phyloP scores from a whole-genome alignment of 2,888 invertebrate genomes.

The Andrena flavipes region DNA sequence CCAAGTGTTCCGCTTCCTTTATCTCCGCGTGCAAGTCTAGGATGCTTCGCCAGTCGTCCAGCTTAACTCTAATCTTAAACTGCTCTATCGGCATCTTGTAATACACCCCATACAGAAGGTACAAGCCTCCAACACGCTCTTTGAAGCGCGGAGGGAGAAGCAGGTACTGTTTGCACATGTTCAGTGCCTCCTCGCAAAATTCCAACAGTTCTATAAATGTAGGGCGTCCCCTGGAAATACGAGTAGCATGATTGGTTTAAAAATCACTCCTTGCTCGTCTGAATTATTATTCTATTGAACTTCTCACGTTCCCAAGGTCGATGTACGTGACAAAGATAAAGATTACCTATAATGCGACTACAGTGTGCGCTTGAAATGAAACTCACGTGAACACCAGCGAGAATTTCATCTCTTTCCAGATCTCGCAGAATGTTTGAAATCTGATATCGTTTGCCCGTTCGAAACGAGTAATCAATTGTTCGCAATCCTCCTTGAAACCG shows the following conservation, averaged over 20 bases:
- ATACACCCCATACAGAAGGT: conserved; percentile 80
- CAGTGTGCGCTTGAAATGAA: not conserved
- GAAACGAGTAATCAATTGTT: conserved; percentile 74
- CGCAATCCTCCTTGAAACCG: conserved; percentile 74
- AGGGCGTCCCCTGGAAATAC: conserved; percentile 71
- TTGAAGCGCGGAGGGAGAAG: conserved; percentile 72
- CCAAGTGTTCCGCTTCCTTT: conserved; percentile 77
- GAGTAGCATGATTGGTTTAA: conserved; percentile 9
- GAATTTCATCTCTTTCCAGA: conserved; percentile 81
- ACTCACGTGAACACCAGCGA: conserved; percentile 79
- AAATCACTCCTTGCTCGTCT: not conserved
- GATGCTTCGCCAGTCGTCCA: conserved; percentile 77
- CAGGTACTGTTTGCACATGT: conserved; percentile 78
- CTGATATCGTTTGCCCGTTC: conserved; percentile 73
- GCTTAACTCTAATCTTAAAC: conserved; percentile 77
- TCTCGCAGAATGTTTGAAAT: conserved; percentile 77
- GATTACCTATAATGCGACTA: no score
- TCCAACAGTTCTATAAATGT: conserved; percentile 74
- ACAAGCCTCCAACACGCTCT: conserved; percentile 79
- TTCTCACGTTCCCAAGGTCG: not conserved
- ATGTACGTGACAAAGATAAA: conserved; percentile 1
- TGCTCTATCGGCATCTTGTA: conserved; percentile 79
- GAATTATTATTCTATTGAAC: no score
- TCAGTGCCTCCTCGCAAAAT: conserved; percentile 81
- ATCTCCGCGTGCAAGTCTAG: conserved; percentile 76